Evolutionary conservation across 2,113 vertebrate species (phyloP), one percentile per base, ranked within the genome.

Genomic region (Podarcis raffonei): DNA sequence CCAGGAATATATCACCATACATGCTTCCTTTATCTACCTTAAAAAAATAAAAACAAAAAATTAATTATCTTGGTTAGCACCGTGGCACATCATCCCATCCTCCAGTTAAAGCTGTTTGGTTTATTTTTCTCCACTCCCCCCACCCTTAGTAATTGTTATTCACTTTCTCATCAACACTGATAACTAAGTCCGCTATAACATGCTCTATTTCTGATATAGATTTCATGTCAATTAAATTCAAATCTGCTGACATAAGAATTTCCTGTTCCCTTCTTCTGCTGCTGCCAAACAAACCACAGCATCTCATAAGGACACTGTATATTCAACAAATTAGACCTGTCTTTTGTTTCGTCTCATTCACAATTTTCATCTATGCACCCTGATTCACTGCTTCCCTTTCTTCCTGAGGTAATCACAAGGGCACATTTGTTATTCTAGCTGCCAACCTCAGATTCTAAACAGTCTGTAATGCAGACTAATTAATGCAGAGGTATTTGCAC

Each of bases 401-500:
- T 8, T 27, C 92, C 90, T 71, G 84, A 94, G 89, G 86, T 90
- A 94, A 90, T 86, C 88, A 91, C 91, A 95, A 95, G 93, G 94
- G 81, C 92, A 95, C 76, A 94, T 95, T 95, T 92, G 94, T 95
- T 93, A 94, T 94, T 95, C 89, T 92, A 90, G 85, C 88, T 93
- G 71, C 0, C 0, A 88, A 84, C 84, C 93, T 94, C 81, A 84
- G 90, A 89, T 95, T 94, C 94, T 94, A 93, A 92, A 79, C 81
- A 90, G 93, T 94, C 89, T 90, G 53, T 88, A 91, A 62, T 75
- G 81, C 68, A 32, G 78, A 77, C 90, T 95, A 95, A 96, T 96
- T 95, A 96, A 96, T 94, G 82, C 94, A 94, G 89, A 90, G 92
- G 92, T 94, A 95, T 95, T 95, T 95, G 93, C 93, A 94, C 94